phyloP scores from a whole-genome alignment of 2,113 vertebrate species.

The Gorsachius goisagi region DNA sequence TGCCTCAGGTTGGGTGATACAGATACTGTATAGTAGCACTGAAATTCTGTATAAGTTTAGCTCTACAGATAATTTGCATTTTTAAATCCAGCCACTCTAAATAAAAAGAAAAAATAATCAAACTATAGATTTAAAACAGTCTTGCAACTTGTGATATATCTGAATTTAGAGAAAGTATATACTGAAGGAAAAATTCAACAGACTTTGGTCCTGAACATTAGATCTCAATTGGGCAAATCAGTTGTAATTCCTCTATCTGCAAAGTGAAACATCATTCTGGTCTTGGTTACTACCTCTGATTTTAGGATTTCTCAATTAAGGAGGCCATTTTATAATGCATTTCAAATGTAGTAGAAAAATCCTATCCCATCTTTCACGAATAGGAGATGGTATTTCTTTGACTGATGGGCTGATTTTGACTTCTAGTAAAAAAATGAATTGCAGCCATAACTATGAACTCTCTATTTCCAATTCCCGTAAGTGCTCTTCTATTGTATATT shows the following conservation, averaged over 20 bases:
- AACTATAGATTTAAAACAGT: not conserved
- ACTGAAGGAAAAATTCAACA: not conserved
- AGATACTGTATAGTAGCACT: not conserved
- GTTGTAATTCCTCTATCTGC: not conserved
- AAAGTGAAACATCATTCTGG: not conserved
- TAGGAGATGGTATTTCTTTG: not conserved
- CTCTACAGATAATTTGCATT: not conserved
- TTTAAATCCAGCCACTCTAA: not conserved
- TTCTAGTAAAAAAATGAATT: constrained; percentile 4
- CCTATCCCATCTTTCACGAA: not conserved
- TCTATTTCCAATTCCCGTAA: constrained; percentile 11
- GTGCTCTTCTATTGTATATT: constrained; percentile 12
- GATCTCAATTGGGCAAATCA: not conserved
- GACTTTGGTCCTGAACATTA: not conserved
- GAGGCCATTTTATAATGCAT: not conserved
- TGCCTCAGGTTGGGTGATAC: not conserved
- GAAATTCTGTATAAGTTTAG: not conserved
- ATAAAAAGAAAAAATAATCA: not conserved
- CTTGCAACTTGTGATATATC: not conserved
- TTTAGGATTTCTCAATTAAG: not conserved
- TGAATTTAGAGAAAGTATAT: not conserved
- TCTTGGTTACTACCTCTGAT: not conserved
- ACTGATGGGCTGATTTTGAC: constrained; percentile 17
- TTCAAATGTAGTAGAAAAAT: not conserved
- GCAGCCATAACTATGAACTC: not conserved